phyloP scores from a whole-genome alignment of 2,888 invertebrate species.

The Panorpa germanica region DNA sequence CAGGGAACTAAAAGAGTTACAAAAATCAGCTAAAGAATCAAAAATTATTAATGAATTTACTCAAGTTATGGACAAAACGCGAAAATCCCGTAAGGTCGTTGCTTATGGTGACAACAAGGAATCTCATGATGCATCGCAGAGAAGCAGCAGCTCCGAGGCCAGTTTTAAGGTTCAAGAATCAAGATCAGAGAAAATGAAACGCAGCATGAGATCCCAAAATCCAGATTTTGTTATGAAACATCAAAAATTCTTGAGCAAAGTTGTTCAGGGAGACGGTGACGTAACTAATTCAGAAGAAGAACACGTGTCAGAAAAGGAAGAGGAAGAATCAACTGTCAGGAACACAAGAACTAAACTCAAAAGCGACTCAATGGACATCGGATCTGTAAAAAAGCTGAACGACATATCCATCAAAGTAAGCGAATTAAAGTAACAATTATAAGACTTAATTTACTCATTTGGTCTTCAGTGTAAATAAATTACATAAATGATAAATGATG shows the following conservation, averaged over 20 bases:
- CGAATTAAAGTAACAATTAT: too few relatives aligned
- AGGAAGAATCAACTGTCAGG: slow-evolving; percentile 5
- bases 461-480: too few relatives aligned
- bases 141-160: slow-evolving; percentile 18
- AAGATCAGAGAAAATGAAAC: too few relatives aligned
- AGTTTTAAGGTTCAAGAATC: slow-evolving; percentile 16
- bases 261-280: slow-evolving; percentile 18
- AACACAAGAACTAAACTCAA: slow-evolving; percentile 18
- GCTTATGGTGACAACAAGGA: background rate
- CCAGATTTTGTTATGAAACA: slow-evolving; percentile 42
- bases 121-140: background rate
- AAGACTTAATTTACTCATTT: too few relatives aligned
- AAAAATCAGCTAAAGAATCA: slow-evolving; percentile 47
- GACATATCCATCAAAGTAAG: too few relatives aligned
- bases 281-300: slow-evolving; percentile 18
- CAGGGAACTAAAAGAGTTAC: slow-evolving; percentile 39
- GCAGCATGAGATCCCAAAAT: slow-evolving; percentile 42
- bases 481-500: too few relatives aligned
- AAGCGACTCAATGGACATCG: too few relatives aligned
- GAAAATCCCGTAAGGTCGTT: slow-evolving; percentile 19
- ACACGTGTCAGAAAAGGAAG: slow-evolving; percentile 14
- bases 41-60: slow-evolving; percentile 41
- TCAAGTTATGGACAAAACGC: slow-evolving; percentile 29
- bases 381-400: too few relatives aligned
- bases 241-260: slow-evolving; percentile 35